Evolutionary conservation across 1,140 invertebrate species (phyloP), one percentile per base, ranked within the genome.

Genomic region (Ostrea denselamellosa): DNA sequence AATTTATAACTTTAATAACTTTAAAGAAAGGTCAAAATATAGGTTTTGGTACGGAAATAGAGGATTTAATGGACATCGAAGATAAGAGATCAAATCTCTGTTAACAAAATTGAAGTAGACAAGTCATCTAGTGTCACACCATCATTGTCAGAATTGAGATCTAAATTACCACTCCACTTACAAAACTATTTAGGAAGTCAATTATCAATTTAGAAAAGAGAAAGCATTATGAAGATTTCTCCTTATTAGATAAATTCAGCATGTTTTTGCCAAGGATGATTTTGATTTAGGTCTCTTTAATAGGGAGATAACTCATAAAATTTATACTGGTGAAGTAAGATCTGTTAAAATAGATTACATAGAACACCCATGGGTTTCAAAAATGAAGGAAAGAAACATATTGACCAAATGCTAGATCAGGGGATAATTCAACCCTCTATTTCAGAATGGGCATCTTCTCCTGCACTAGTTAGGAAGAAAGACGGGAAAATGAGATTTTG

Each of bases 371-470:
- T 85, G 51, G 19, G 52, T 2, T 83, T 88, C 81, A 54, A 85
- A 85, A 34, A 86, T 82, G 85, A 68, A 83, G 77, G n/a, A 52
- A 82, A 82, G 28, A 44, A 14, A 28, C 81, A 86, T 17, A 52
- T 86, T 10, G 44, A 83, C 1, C 28, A 88, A 68, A 88, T 86
- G 85, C 56, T 83, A 28, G 77, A 83, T 51, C 85, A 86, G 28
- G 68, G 65, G 0, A 77, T 86, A 10, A 86, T 86, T 19, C 71
- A 86, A 44, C 52, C 85, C 22, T 88, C 87, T 14, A 62, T 9
- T 34, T 88, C 87, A 62, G 84, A 88, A 52, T 88, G 87, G 87
- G 87, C 87, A 0, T 51, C n/a, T n/a, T n/a, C n/a, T n/a, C n/a
- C n/a, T n/a, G n/a, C n/a, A n/a, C n/a, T n/a, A n/a, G n/a, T n/a